These are phyloP conservation scores for Agrilus mali DNA, from an alignment of 2,888 invertebrate genomes.

Conservation along the genomic window DNA sequence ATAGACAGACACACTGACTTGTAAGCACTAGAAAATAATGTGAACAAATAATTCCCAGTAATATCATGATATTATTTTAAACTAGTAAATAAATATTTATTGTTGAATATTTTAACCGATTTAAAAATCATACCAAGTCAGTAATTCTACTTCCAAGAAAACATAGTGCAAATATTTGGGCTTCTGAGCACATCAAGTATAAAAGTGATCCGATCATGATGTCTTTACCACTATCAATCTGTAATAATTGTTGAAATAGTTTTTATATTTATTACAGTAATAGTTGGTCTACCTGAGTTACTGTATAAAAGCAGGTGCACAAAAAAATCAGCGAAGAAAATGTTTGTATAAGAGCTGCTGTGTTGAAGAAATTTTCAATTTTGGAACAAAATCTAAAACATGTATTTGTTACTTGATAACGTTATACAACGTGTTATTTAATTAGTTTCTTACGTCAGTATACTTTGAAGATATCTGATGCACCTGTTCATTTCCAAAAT, in stretches of 20 bases:
- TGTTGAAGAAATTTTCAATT: conserved; percentile 18
- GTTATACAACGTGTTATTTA: too few relatives aligned
- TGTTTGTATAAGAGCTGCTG: conserved; percentile 18
- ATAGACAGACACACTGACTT: conserved; percentile 14
- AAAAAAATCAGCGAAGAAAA: conserved; percentile 19
- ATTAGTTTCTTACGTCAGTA: conserved; percentile 13
- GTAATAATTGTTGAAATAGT: too few relatives aligned
- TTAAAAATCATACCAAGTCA: conserved; percentile 12
- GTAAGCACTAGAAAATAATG: conserved; percentile 7
- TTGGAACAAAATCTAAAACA: conserved; percentile 16
- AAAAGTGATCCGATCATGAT: neutral
- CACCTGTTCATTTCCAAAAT: conserved; percentile 16
- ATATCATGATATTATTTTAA: too few relatives aligned
- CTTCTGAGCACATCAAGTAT: conserved; percentile 17
- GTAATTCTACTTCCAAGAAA: conserved; percentile 19
- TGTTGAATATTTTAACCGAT: neutral
- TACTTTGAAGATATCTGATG: conserved; percentile 16
- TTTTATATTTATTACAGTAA: too few relatives aligned
- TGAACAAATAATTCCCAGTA: too few relatives aligned
- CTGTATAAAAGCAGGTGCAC: conserved; percentile 19
- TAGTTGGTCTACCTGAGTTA: conserved; percentile 15
- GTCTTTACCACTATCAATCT: too few relatives aligned
- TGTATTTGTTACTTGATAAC: neutral
- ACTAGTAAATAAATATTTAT: too few relatives aligned
- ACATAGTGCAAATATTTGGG: conserved; percentile 17